Conservation (phyloP, 2,888 invertebrate species). For the Coelogynopora nodosa region DNA sequence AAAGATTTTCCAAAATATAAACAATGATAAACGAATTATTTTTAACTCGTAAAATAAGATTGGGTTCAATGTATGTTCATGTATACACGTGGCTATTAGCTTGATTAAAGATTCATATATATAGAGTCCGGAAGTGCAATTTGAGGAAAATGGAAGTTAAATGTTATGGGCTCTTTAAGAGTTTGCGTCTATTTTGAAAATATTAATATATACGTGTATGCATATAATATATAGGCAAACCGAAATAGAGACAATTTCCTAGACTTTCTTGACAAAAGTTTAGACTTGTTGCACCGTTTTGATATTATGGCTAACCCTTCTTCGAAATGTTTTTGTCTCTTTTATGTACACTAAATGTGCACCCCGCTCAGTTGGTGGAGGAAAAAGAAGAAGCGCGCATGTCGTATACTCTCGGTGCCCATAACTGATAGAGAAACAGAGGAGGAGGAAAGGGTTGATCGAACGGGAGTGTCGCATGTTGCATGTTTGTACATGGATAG, state of each 20-base stretch:
- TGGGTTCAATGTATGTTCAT: not conserved
- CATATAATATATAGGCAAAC: too few relatives aligned
- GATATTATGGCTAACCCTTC: too few relatives aligned
- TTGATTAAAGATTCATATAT: not conserved
- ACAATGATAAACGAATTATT: not conserved
- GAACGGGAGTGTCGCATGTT: not conserved
- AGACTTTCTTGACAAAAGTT: too few relatives aligned
- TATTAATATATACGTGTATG: too few relatives aligned
- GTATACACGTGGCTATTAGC: not conserved
- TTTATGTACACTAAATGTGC: not conserved
- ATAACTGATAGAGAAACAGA: too few relatives aligned
- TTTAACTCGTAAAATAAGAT: not conserved
- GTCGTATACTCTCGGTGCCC: too few relatives aligned
- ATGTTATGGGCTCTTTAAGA: not conserved
- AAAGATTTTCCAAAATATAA: not conserved
- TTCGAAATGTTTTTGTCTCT: too few relatives aligned
- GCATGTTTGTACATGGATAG: not conserved
- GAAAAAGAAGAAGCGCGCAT: too few relatives aligned
- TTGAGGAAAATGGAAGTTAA: not conserved
- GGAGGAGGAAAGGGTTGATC: not conserved
- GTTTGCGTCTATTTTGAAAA: too few relatives aligned
- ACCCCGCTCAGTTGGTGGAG: too few relatives aligned
- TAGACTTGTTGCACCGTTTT: too few relatives aligned
- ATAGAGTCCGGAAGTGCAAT: not conserved
- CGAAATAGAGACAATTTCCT: too few relatives aligned